Base-by-base conservation (phyloP, 1,140 invertebrate genomes). In the Ceratosolen fusciceps region DNA sequence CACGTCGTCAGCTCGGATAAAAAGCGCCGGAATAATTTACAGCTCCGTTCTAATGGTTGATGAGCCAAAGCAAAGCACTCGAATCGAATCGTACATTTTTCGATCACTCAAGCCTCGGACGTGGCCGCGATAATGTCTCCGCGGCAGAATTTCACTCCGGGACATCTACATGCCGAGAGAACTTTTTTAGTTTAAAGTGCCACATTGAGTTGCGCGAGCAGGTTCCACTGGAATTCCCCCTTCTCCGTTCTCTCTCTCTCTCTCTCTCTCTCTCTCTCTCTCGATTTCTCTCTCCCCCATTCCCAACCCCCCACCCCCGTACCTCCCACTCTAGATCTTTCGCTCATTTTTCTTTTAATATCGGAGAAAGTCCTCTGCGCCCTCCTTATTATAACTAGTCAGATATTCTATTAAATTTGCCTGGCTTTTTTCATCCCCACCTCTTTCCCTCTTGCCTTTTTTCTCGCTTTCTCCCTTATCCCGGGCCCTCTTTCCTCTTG, bases 101-200 rank as follows among this genome's bases (percentile, higher is more conserved):
- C 34, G 60, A 65, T 65, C 60, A 62, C 34, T 37, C 60, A 19
- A 1, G 5, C 16, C 34, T 65, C 37, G 60, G 60, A 65, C 8
- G 60, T 21, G 19, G 60, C 34, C 2, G 19, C 5, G 60, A 65
- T 65, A 65, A 62, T 65, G 9, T 37, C 19, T 65, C 19, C 16
- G n/a, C 60, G 1, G 31, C 16, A 37, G 60, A 37, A 65, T 9
- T 4, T 34, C 4, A 47, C 43, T 47, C 26, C 60, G 16, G 29
- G 60, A 62, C 60, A 5, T 34, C 16, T 34, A 34, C 60, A 56
- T 31, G 14, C 29, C 14, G 31, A 14, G 1, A 21, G 49, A 34
- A 34, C 12, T 34, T 62, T 62, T 29, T 62, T 62, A 62, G 60
- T 31, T 62, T 34, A 34, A 62, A 62, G 60, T 62, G 60, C 34